Evolutionary conservation across 35 echinoderm and acorn worm genomes (phyloP).

Genomic region (Hemicentrotus pulcherrimus): DNA sequence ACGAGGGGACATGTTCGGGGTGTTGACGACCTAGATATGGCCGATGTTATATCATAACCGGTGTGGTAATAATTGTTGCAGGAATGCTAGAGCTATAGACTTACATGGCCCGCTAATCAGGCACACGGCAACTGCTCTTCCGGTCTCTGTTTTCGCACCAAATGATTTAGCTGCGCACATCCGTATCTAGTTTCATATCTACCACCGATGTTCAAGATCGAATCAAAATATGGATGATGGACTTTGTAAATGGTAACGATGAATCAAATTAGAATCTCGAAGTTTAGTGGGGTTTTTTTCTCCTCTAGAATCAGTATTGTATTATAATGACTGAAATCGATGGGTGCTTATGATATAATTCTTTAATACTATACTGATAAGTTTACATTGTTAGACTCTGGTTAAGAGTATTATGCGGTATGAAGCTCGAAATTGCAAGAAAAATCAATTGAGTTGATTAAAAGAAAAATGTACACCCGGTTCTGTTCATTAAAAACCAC

Average conservation of each 20-base stretch:
- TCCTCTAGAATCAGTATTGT: neutral
- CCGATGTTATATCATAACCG: neutral
- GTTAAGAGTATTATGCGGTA: too few relatives aligned
- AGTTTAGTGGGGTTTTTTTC: too few relatives aligned
- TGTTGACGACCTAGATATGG: neutral
- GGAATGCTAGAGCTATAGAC: neutral
- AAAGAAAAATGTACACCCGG: too few relatives aligned
- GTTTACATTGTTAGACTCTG: too few relatives aligned
- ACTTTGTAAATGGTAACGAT: neutral
- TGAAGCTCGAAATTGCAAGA: too few relatives aligned
- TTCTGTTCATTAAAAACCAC: too few relatives aligned
- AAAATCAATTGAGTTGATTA: too few relatives aligned
- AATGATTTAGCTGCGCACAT: neutral
- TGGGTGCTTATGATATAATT: too few relatives aligned
- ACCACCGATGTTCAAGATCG: neutral
- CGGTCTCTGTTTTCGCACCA: neutral
- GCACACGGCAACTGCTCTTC: neutral
- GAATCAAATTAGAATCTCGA: too few relatives aligned
- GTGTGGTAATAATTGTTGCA: neutral
- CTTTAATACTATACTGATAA: too few relatives aligned
- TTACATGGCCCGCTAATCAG: neutral
- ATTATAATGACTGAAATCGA: neutral
- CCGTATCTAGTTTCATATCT: neutral
- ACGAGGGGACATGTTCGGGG: neutral
- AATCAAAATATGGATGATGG: neutral